Conservation (phyloP, 1,140 invertebrate genomes). For the Potamilus streckersoni region DNA sequence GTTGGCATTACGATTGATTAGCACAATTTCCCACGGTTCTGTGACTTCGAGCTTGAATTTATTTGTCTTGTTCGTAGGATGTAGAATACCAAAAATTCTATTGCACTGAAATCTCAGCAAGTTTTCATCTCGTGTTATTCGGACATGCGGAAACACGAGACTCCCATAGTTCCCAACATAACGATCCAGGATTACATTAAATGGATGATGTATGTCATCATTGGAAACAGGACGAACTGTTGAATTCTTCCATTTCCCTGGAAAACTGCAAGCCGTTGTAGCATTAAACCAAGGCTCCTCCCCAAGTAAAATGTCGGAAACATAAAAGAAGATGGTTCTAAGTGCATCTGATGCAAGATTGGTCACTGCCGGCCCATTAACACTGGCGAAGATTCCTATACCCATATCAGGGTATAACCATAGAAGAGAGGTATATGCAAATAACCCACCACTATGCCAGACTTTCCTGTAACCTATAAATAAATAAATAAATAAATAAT, state of each 20-base stretch:
- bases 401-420: slow-evolving; percentile 22
- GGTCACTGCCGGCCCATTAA: slow-evolving; percentile 17
- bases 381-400: slow-evolving; percentile 15
- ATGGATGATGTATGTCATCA: slow-evolving; percentile 1
- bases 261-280: no score
- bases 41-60: slow-evolving; percentile 18
- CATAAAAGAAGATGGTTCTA: slow-evolving; percentile 5
- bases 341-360: background rate
- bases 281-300: no score
- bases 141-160: slow-evolving; percentile 14
- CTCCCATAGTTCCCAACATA: slow-evolving; percentile 19
- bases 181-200: slow-evolving; percentile 2
- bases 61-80: slow-evolving; percentile 8
- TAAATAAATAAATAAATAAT: background rate
- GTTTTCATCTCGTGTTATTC: background rate
- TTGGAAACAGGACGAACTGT: background rate
- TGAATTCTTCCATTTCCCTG: background rate
- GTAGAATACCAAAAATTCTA: slow-evolving; percentile 1
- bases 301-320: no score
- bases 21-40: slow-evolving; percentile 1
- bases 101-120: slow-evolving; percentile 1
- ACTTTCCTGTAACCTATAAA: slow-evolving; percentile 8
- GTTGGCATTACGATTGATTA: background rate
- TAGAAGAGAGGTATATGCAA: slow-evolving; percentile 13
- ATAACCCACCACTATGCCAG: slow-evolving; percentile 19